phyloP scores from a whole-genome alignment of 37 sponge, comb jelly and placozoan species.

The Geodia barretti region DNA sequence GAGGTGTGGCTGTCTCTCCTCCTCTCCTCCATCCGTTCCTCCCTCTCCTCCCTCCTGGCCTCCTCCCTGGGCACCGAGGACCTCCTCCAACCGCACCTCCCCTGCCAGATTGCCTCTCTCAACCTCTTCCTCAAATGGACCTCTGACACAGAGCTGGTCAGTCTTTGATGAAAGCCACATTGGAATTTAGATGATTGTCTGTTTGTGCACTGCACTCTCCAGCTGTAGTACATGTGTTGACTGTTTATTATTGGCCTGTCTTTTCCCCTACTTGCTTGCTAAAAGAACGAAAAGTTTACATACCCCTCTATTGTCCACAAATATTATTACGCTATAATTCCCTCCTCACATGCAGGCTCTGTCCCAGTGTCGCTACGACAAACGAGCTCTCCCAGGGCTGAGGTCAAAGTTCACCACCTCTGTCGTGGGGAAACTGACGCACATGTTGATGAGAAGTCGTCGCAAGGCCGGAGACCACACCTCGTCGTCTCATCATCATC shows the following conservation, averaged over 20 bases:
- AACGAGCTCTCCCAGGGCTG: constrained; percentile 58
- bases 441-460: constrained; percentile 36
- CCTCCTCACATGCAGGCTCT: constrained; percentile 26
- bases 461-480: constrained; percentile 51
- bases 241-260: background rate
- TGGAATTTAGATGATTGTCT: too few species aligned
- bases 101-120: constrained; percentile 71
- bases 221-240: too few species aligned
- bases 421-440: constrained; percentile 45
- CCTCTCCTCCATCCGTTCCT: constrained; percentile 17
- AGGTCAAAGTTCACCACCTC: constrained; percentile 49
- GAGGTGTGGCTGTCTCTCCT: constrained; percentile 67
- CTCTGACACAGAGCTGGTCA: constrained; percentile 72
- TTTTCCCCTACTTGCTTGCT: too few species aligned
- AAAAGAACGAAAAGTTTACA: background rate
- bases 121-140: constrained; percentile 84
- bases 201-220: background rate
- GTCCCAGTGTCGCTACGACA: constrained; percentile 62
- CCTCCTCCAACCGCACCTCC: constrained; percentile 7
- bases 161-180: background rate
- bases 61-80: constrained; percentile 38
- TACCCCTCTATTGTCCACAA: background rate
- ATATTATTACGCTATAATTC: background rate
- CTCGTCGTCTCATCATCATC: constrained; percentile 15
- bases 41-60: constrained; percentile 29